A percentile compares a stretch with the other conserved stretches of the same genome.
Evolutionary conservation across 2,888 invertebrate genomes (phyloP).

Genomic region (Fragum whitleyi): DNA sequence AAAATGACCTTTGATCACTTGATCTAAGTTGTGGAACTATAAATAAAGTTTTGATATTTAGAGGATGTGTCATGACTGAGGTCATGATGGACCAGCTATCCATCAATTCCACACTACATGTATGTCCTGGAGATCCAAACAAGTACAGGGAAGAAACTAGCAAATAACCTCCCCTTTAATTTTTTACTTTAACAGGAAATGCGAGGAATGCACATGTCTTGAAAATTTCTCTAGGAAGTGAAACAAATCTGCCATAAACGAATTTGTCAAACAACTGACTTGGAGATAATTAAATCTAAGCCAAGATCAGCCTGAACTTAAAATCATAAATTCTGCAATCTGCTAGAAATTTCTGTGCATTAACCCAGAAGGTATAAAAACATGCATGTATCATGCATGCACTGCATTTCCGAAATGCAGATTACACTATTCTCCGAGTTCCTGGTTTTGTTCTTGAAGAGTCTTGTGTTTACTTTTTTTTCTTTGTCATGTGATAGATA

Average conservation of each 20-base stretch:
- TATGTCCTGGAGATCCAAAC: no score
- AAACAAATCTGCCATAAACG: slow-evolving; percentile 25
- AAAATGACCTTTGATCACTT: no score
- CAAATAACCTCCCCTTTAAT: not conserved
- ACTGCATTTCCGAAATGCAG: not conserved
- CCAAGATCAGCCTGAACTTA: slow-evolving; percentile 25
- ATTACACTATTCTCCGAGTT: not conserved
- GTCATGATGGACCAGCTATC: no score
- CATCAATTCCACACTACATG: no score
- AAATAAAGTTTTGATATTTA: no score
- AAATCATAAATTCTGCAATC: slow-evolving; percentile 27
- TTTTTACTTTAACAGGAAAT: not conserved
- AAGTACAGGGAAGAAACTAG: no score
- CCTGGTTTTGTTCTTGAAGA: no score
- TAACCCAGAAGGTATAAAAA: slow-evolving; percentile 3
- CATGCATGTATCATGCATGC: slow-evolving; percentile 26
- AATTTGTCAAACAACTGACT: slow-evolving; percentile 30
- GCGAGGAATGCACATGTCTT: slow-evolving; percentile 3
- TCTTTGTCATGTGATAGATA: not conserved
- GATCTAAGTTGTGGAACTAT: no score
- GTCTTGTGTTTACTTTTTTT: no score
- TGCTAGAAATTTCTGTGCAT: slow-evolving; percentile 1
- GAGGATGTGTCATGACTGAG: no score
- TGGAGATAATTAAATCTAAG: slow-evolving; percentile 27
- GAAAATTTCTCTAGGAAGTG: not conserved